Percentiles rank a stretch among this genome's conserved stretches.
Evolutionary conservation across 64 coral and sea anemone genomes (phyloP).

Genomic region (Exaiptasia diaphana): DNA sequence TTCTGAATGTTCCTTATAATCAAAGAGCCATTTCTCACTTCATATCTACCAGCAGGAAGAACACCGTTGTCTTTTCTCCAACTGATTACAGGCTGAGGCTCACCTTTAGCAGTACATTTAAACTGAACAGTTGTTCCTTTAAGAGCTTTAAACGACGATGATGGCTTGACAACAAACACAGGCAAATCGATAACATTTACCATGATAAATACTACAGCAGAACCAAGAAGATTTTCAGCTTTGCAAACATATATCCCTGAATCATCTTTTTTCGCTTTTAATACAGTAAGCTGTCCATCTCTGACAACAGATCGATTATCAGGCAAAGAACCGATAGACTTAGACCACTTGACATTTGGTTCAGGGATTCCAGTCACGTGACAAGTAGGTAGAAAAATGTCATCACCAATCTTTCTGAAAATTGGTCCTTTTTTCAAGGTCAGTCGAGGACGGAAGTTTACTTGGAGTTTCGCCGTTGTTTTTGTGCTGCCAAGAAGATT

Average conservation of each 20-base stretch:
- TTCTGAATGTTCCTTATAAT: not conserved
- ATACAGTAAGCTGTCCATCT: not conserved
- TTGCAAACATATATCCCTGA: constrained; percentile 24
- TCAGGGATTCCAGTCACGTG: constrained; percentile 27
- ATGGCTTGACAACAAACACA: constrained; percentile 21
- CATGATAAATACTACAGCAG: not conserved
- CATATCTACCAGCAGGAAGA: constrained; percentile 26
- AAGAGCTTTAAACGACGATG: not conserved
- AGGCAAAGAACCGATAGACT: not conserved
- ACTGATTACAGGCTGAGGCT: constrained; percentile 30
- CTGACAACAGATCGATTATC: not conserved
- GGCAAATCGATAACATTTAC: not conserved
- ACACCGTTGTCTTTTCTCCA: constrained; percentile 17
- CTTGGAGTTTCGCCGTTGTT: no score
- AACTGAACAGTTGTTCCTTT: not conserved
- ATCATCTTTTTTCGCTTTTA: not conserved
- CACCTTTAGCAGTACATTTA: constrained; percentile 52
- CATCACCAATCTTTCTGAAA: not conserved
- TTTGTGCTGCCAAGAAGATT: constrained; percentile 25
- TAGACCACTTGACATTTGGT: constrained; percentile 35
- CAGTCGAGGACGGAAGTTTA: no score
- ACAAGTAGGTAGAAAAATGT: constrained; percentile 6
- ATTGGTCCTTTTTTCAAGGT: not conserved
- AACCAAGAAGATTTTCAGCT: constrained; percentile 46
- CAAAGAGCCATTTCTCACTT: not conserved